These are phyloP conservation scores for Motacilla tschutschensis DNA, from an alignment of 2,113 vertebrate species.

Conservation along the genomic window DNA sequence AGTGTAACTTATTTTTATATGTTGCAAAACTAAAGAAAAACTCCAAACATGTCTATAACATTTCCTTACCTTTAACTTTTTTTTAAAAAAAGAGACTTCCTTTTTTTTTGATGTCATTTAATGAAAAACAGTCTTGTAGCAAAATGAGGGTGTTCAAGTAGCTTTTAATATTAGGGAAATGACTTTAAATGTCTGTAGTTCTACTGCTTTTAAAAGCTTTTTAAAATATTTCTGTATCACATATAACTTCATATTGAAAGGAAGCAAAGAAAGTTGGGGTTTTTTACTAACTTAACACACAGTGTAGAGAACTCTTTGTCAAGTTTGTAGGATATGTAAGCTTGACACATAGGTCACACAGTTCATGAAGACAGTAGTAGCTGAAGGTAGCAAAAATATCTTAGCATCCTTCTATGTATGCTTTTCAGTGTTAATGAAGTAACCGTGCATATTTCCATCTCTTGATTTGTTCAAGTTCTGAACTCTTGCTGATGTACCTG, in stretches of 20 bases:
- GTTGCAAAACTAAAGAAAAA: neutral
- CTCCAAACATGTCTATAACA: neutral
- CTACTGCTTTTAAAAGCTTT: constrained; percentile 8
- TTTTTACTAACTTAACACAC: neutral
- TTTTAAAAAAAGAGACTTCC: neutral
- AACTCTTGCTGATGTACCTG: neutral
- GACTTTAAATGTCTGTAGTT: neutral
- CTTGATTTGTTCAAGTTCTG: neutral
- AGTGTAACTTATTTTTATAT: constrained; percentile 30
- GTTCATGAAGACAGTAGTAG: neutral
- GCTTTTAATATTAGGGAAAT: constrained; percentile 7
- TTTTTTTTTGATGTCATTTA: neutral
- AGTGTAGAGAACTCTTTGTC: neutral
- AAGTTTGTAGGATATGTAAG: neutral
- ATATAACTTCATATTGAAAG: neutral
- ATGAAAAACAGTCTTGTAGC: constrained; percentile 16
- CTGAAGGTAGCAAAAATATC: neutral
- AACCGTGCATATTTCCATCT: neutral
- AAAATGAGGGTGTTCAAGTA: constrained; percentile 17
- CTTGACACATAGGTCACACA: neutral
- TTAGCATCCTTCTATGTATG: neutral
- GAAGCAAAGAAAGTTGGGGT: neutral
- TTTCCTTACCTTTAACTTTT: neutral
- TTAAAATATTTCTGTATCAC: neutral
- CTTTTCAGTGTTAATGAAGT: neutral